phyloP scores from a whole-genome alignment of 2,888 invertebrate genomes.

The Beris chalybata region DNA sequence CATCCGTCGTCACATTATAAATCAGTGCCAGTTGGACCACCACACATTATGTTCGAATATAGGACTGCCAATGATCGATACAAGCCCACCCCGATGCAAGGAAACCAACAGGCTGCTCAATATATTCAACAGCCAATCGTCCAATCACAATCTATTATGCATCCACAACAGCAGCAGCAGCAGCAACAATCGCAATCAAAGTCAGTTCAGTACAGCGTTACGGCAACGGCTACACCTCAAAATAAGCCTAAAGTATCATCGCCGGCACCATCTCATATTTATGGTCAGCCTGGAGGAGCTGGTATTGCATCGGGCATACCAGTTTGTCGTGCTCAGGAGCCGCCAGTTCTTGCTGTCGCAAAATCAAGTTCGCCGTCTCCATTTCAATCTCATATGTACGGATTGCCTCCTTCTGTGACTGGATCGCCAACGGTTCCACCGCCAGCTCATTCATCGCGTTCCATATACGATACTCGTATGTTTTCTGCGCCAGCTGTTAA shows the following conservation, averaged over 20 bases:
- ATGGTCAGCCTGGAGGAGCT: constrained; percentile 51
- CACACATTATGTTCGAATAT: constrained; percentile 48
- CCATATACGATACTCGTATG: constrained; percentile 46
- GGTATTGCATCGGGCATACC: constrained; percentile 63
- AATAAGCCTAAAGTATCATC: constrained; percentile 70
- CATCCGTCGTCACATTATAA: constrained; percentile 36
- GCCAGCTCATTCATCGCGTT: constrained; percentile 59
- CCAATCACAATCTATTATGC: constrained; percentile 47
- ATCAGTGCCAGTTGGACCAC: constrained; percentile 41
- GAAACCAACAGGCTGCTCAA: constrained; percentile 47
- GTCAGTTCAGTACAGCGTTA: constrained; percentile 45
- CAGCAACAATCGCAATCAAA: constrained; percentile 50
- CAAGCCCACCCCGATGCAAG: constrained; percentile 53
- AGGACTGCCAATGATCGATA: constrained; percentile 52
- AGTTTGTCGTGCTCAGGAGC: constrained; percentile 56
- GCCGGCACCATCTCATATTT: constrained; percentile 65
- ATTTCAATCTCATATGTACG: constrained; percentile 53
- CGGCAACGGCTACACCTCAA: constrained; percentile 47
- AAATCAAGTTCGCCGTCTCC: constrained; percentile 61
- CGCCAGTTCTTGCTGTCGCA: constrained; percentile 51
- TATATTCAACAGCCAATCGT: constrained; percentile 41
- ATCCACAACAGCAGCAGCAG: constrained; percentile 39
- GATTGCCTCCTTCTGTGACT: constrained; percentile 58
- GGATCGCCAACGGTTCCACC: constrained; percentile 59
- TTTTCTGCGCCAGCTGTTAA: constrained; percentile 46